Base-by-base conservation (phyloP, 1,140 invertebrate genomes). In the Papilio helenus region DNA sequence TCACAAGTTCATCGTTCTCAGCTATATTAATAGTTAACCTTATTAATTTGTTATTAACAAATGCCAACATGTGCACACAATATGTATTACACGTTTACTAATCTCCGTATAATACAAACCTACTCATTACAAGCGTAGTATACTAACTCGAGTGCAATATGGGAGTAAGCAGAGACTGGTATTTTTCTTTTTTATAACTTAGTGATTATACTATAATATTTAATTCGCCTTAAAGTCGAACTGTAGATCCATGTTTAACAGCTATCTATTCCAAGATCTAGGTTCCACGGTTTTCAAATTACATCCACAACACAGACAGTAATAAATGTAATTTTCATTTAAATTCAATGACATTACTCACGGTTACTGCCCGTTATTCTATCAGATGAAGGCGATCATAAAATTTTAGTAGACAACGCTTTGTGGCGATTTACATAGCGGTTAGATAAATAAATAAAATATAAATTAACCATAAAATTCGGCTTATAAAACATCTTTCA, bases 401-500 rank as follows among this genome's bases (percentile, higher is more conserved):
- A 77, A 77, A 44, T 77, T 77, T 77, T 77, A 77, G 76, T 61
- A 77, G 76, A 61, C 76, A 42, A 20, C 34, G 76, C 55, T 61
- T 65, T 20, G 76, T 65, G 76, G 55, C n/a, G 39, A 77, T 77
- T 77, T 42, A 61, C 55, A 23, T 42, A 39, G 76, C 76, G 55
- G 74, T 77, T 61, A 77, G 74, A 77, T 77, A 61, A 77, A 77
- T 77, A 77, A 77, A 55, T 18, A 61, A 42, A 61, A 77, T 77
- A 51, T 61, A 34, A 61, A 77, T n/a, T 55, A 34, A 44, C 12
- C 34, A 58, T 58, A 76, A 76, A 51, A 58, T 9, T 29, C 10
- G 7, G 12, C 49, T 58, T 34, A 58, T 76, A 76, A 20, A 46
- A 65, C 23, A 58, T 76, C 9, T 55, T 76, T 76, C 73, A n/a